Base-by-base conservation (phyloP, 53 echinoderm and acorn worm species). In the Actinopyga echinites region DNA sequence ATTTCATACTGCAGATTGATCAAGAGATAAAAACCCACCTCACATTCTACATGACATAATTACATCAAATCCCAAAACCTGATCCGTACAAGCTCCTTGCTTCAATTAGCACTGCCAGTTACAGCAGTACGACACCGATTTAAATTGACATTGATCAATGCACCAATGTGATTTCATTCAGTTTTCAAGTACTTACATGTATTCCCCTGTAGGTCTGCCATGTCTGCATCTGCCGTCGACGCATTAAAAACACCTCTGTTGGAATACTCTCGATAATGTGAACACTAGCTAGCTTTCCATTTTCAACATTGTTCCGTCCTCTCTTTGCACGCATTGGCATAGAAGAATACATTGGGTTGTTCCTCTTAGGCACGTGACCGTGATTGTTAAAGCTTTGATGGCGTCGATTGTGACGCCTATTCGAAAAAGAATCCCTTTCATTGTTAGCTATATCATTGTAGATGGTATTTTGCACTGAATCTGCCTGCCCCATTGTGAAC, bases 201-300 rank as follows among this genome's bases (percentile, higher is more conserved):
- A 61, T 11, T 38, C 81, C 81, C 35, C 81, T 49, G 58, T 93
- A 91, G 79, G 89, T 91, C 43, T 96, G 93, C 96, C 96, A 96
- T 0, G 96, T 83, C 28, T 84, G 79, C 90, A 91, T 83, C 80
- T 96, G 96, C 61, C 91, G 52, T 64, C 92, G 86, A 13, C 96
- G 88, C 55, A 87, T 93, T 58, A 96, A 75, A 60, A 85, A 96
- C 74, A 93, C 86, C 79, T 93, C 93, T n/a, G 91, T 89, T 1
- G 96, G 96, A 62, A 96, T 93, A 71, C 96, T 96, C 86, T 96
- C 96, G 24, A 96, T 96, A 34, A 96, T 96, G 63, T 96, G 96
- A 62, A 96, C 96, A 79, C 93, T 93, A 57, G 91, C 89, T 49
- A 90, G 83, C 49, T 89, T 93, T 35, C 89, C 87, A 79, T 91